Conservation (phyloP, 2,113 vertebrate species). For the Cnemophilus loriae region DNA sequence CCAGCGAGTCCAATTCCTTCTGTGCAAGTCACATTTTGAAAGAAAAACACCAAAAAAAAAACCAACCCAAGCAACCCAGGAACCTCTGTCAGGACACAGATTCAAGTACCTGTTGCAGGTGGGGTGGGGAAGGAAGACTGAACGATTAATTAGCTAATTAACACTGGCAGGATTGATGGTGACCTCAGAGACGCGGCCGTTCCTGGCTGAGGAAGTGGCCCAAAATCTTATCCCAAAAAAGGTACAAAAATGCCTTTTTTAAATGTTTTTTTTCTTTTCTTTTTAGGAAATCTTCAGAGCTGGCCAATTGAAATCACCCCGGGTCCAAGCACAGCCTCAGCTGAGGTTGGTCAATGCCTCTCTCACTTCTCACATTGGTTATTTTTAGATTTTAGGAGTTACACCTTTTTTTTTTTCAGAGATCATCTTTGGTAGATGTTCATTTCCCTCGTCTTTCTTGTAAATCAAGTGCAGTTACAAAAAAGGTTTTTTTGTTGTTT, state of each 20-base stretch:
- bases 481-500: neutral
- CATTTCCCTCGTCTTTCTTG: conserved; percentile 30
- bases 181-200: neutral
- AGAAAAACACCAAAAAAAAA: neutral
- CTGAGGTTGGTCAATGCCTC: neutral
- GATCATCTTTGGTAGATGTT: conserved; percentile 60
- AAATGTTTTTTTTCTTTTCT: too few relatives aligned
- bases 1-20: neutral
- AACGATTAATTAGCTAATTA: neutral
- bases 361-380: neutral
- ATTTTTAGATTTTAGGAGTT: neutral
- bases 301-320: neutral
- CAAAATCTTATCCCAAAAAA: neutral
- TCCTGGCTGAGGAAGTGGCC: neutral
- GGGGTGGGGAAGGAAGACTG: conserved; percentile 15
- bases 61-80: neutral
- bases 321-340: neutral
- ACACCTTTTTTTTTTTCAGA: neutral
- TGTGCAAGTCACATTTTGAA: neutral
- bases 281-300: neutral
- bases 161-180: neutral
- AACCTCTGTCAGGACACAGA: neutral
- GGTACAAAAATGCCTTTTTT: neutral
- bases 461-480: conserved; percentile 22
- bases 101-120: conserved; percentile 27